A percentile compares a stretch with the other conserved stretches of the same genome.
Conservation (phyloP, 2,888 invertebrate species). For the Trachelus tabidus region DNA sequence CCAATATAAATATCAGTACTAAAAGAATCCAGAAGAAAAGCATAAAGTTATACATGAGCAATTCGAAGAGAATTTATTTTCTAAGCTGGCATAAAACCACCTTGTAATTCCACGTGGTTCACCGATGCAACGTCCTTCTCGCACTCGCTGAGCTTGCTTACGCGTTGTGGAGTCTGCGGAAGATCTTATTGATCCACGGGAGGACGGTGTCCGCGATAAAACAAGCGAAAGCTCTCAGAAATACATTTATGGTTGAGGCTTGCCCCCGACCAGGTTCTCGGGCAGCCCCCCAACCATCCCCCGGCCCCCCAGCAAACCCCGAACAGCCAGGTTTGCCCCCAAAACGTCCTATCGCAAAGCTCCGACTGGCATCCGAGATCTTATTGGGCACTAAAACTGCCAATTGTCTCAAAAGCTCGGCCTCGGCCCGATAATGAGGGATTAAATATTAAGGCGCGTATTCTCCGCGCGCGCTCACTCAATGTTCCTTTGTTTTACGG, state of each 20-base stretch:
- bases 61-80: not conserved
- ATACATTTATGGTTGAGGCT: conserved; percentile 16
- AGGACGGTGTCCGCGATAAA: conserved; percentile 5
- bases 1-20: not conserved
- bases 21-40: not conserved
- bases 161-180: not conserved
- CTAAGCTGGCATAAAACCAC: not conserved
- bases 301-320: not conserved
- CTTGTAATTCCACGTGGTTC: not conserved
- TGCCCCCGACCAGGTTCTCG: conserved; percentile 7
- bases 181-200: not conserved
- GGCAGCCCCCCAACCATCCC: not conserved
- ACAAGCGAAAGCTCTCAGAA: conserved; percentile 17
- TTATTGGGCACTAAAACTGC: conserved; percentile 59
- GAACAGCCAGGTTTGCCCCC: not conserved
- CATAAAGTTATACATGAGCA: not conserved
- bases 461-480: conserved; percentile 41
- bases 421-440: conserved; percentile 61
- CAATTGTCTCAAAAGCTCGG: conserved; percentile 64
- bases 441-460: conserved; percentile 64
- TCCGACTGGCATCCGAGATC: conserved; percentile 34
- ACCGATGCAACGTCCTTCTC: not conserved
- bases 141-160: not conserved
- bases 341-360: conserved; percentile 21
- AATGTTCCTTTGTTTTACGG: conserved; percentile 64